phyloP scores from a whole-genome alignment of 1,140 invertebrate species.

The Diorhabda elongata region DNA sequence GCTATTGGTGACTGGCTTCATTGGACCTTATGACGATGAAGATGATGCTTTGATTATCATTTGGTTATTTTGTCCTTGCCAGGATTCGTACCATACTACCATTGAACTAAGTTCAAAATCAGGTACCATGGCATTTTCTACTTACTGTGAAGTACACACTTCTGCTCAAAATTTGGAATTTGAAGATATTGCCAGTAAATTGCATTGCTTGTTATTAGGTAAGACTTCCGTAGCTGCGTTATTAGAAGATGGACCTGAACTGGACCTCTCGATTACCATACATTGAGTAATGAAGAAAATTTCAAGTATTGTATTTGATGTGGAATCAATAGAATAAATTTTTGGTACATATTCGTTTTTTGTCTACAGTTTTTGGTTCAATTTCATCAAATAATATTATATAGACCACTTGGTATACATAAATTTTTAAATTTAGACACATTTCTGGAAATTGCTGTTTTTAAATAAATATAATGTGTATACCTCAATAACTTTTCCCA shows the following conservation, averaged over 20 bases:
- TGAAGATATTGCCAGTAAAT: constrained; percentile 26
- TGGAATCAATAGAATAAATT: too few species aligned
- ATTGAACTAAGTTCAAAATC: constrained; percentile 37
- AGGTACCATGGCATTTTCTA: constrained; percentile 36
- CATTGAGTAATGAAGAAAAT: constrained; percentile 25
- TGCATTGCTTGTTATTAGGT: constrained; percentile 38
- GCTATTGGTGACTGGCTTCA: constrained; percentile 38
- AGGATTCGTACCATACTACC: constrained; percentile 35
- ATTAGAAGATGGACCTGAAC: constrained; percentile 33
- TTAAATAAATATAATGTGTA: too few species aligned
- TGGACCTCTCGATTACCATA: constrained; percentile 39
- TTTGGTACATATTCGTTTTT: too few species aligned
- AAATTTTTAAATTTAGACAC: too few species aligned
- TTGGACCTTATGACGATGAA: constrained; percentile 24
- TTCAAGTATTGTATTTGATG: too few species aligned
- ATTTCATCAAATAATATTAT: too few species aligned
- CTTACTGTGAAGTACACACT: constrained; percentile 34
- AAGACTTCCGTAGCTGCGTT: constrained; percentile 33
- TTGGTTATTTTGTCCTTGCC: constrained; percentile 41
- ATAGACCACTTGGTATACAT: too few species aligned
- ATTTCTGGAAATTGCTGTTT: too few species aligned
- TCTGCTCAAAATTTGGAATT: constrained; percentile 33
- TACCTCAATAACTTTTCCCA: too few species aligned
- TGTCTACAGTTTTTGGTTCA: too few species aligned
- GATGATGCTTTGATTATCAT: constrained; percentile 29